Evolutionary conservation across 2,888 invertebrate species (phyloP), one percentile per base, ranked within the genome.

Genomic region (Malthinus seriepunctatus): DNA sequence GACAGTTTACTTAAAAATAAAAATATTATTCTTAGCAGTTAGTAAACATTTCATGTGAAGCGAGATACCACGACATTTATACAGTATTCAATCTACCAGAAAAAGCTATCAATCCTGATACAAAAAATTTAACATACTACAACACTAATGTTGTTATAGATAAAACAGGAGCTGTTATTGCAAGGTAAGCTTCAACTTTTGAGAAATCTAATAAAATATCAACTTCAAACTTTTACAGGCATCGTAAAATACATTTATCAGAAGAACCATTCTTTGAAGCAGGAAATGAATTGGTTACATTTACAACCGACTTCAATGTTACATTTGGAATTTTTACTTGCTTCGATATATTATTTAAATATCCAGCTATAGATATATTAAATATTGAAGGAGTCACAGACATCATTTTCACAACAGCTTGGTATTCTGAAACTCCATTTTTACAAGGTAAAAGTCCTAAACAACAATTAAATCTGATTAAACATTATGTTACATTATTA

Each of bases 401-500:
- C 68, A 76, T 92, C 8, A 76, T 89, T 0, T 89, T 85, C 66
- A 82, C 90, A 0, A 85, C 88, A 0, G 88, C 89, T 78, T 95
- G 94, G 94, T 89, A 89, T 68, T 89, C 92, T 0, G 89, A 91
- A 71, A 74, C 91, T 55, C 95, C 95, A 0, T 91, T 88, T 72
- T 77, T 90, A 49, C 87, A 88, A 67, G 87, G 87, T 86, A 67
- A 73, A 48, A 38, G 7, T 12, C 15, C 42, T 8, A 11, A 42
- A 42, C 38, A n/a, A 42, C 23, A 42, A 42, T 23, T n/a, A n/a
- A n/a, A n/a, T n/a, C n/a, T n/a, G n/a, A n/a, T n/a, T n/a, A n/a
- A n/a, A n/a, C n/a, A n/a, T n/a, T n/a, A n/a, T n/a, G n/a, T 2
- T 23, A 23, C 23, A 23, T 23, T 3, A 23, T 23, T 23, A 3